A percentile compares a stretch with the other conserved stretches of the same genome.
These are phyloP conservation scores for Sphaerodactylus townsendi DNA, from an alignment of 2,113 vertebrate genomes.

Conservation along the genomic window DNA sequence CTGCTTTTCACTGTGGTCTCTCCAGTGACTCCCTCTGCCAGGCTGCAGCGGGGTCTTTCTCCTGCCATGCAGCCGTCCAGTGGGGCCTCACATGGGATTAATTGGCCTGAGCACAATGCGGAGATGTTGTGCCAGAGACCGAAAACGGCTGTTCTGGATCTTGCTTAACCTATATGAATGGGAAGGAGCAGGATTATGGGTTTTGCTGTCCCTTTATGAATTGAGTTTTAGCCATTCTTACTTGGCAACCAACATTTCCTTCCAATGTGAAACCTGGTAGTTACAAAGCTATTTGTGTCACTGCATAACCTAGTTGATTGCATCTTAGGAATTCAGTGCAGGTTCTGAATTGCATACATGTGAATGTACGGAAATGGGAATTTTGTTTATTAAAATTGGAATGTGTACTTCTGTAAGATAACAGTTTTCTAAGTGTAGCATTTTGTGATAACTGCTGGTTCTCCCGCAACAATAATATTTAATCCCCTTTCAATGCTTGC, in stretches of 20 bases:
- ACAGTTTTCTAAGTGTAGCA: background rate
- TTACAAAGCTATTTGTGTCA: background rate
- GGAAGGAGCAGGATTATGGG: background rate
- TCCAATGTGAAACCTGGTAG: background rate
- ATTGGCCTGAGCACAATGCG: background rate
- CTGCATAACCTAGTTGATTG: background rate
- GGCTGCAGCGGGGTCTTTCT: too few relatives aligned
- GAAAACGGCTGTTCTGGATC: background rate
- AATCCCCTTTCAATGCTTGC: constrained; percentile 1
- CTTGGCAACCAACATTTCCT: background rate
- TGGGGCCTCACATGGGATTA: background rate
- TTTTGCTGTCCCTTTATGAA: too few relatives aligned
- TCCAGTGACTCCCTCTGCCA: too few relatives aligned
- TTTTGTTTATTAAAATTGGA: background rate
- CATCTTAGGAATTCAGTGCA: background rate
- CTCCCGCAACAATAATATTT: background rate
- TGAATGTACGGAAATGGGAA: background rate
- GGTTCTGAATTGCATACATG: background rate
- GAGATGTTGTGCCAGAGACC: too few relatives aligned
- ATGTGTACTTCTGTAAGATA: background rate
- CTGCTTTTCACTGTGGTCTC: too few relatives aligned
- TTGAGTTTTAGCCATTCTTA: too few relatives aligned
- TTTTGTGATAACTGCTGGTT: background rate
- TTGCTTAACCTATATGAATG: background rate
- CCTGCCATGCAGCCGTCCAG: accelerated